Conservation (phyloP, 2,888 invertebrate species). For the Entomobrya proxima region DNA sequence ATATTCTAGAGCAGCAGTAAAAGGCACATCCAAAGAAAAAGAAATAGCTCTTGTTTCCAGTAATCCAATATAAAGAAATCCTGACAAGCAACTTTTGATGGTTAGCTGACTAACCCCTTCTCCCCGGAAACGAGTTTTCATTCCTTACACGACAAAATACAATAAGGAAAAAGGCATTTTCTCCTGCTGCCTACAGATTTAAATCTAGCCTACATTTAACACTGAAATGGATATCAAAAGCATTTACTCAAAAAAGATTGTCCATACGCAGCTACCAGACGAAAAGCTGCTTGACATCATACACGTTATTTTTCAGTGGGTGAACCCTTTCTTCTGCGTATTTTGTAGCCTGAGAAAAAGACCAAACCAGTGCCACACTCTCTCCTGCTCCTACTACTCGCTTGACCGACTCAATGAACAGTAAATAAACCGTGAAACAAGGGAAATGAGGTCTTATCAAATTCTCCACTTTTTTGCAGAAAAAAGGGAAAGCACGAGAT, state of each 20-base stretch:
- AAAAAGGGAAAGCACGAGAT: background rate
- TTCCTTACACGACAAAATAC: too few relatives aligned
- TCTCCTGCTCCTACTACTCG: background rate
- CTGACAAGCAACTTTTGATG: conserved; percentile 3
- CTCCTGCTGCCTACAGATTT: too few relatives aligned
- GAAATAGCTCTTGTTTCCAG: background rate
- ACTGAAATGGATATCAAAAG: too few relatives aligned
- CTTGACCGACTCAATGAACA: conserved; percentile 49
- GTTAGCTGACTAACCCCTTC: background rate
- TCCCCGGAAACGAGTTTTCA: too few relatives aligned
- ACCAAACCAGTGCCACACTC: background rate
- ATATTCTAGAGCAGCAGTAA: background rate
- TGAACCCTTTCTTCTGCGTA: too few relatives aligned
- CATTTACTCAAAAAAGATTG: too few relatives aligned
- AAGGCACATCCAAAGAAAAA: background rate
- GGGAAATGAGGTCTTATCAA: conserved; percentile 47
- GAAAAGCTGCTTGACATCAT: too few relatives aligned
- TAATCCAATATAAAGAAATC: conserved; percentile 29
- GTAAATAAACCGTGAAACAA: conserved; percentile 58
- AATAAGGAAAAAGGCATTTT: too few relatives aligned
- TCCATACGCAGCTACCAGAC: too few relatives aligned
- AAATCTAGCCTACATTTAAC: too few relatives aligned
- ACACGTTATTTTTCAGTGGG: too few relatives aligned
- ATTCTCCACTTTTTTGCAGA: conserved; percentile 2
- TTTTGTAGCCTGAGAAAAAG: too few relatives aligned